Conservation (phyloP, 2,113 vertebrate genomes). For the Papio anubis region DNA sequence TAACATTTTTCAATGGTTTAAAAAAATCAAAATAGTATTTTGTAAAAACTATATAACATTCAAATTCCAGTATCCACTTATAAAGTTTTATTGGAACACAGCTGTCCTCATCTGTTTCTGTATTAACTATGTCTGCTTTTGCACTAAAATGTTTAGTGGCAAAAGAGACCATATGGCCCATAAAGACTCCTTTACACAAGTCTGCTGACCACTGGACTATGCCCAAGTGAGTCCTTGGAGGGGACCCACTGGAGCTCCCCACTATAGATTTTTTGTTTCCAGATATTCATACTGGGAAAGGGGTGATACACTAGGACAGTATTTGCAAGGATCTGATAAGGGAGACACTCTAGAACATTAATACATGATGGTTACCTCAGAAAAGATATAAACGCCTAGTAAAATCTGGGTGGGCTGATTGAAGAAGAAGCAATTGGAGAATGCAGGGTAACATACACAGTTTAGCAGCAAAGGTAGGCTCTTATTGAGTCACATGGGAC, state of each 20-base stretch:
- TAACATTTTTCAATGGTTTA: slow-evolving; percentile 7
- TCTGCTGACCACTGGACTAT: slow-evolving; percentile 3
- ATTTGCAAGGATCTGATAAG: neutral
- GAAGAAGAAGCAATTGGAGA: neutral
- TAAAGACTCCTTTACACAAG: neutral
- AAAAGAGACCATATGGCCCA: neutral
- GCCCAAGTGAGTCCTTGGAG: neutral
- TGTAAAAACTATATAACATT: slow-evolving; percentile 36
- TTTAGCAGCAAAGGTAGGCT: neutral
- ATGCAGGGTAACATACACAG: neutral
- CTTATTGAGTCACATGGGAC: neutral
- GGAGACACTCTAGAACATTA: neutral
- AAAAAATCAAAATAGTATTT: slow-evolving; percentile 32
- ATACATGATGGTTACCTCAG: neutral
- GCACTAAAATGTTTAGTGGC: slow-evolving; percentile 36
- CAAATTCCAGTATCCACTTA: slow-evolving; percentile 41
- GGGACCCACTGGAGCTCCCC: neutral
- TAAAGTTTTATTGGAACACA: slow-evolving; percentile 37
- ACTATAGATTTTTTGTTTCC: slow-evolving; percentile 19
- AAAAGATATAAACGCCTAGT: neutral
- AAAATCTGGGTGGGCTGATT: neutral
- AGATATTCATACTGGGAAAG: slow-evolving; percentile 25
- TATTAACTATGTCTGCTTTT: slow-evolving; percentile 32
- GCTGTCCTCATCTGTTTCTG: slow-evolving; percentile 8
- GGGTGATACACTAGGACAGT: neutral